These are phyloP conservation scores for Disparrhopalites patrizii DNA, from an alignment of 2,888 invertebrate species.

Conservation along the genomic window DNA sequence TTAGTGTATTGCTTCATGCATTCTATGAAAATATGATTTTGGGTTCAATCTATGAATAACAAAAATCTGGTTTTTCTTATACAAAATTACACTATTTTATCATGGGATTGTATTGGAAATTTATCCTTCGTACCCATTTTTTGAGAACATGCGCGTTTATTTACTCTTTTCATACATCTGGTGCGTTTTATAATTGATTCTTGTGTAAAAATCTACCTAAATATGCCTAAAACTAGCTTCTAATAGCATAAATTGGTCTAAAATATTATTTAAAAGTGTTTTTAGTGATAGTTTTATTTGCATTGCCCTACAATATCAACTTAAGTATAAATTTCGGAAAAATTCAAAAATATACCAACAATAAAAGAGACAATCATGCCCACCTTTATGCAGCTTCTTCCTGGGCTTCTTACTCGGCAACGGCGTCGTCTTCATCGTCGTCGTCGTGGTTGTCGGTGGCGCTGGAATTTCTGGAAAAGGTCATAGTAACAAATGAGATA, in stretches of 20 bases:
- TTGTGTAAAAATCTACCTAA: constrained; percentile 4
- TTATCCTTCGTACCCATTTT: not conserved
- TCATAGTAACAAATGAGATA: not conserved
- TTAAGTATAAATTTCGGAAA: not conserved
- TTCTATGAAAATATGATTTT: too few species aligned
- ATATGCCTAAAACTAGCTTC: too few species aligned
- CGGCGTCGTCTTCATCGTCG: constrained; percentile 33
- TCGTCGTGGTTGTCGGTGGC: constrained; percentile 66
- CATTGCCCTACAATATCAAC: not conserved
- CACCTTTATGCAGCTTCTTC: constrained; percentile 21
- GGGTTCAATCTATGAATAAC: too few species aligned
- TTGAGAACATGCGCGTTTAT: not conserved
- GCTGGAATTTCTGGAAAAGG: constrained; percentile 71
- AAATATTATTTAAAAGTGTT: not conserved
- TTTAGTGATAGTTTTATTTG: not conserved
- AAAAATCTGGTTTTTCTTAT: too few species aligned
- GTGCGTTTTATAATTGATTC: not conserved
- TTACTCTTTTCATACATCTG: not conserved
- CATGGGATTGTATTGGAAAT: not conserved
- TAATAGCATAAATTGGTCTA: too few species aligned
- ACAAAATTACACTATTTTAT: not conserved
- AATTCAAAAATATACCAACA: too few species aligned
- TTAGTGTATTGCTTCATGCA: too few species aligned
- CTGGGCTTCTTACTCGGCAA: constrained; percentile 30
- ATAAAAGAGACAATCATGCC: too few species aligned